Evolutionary conservation across 2,113 vertebrate genomes (phyloP).

Genomic region (Cinclus mexicanus): DNA sequence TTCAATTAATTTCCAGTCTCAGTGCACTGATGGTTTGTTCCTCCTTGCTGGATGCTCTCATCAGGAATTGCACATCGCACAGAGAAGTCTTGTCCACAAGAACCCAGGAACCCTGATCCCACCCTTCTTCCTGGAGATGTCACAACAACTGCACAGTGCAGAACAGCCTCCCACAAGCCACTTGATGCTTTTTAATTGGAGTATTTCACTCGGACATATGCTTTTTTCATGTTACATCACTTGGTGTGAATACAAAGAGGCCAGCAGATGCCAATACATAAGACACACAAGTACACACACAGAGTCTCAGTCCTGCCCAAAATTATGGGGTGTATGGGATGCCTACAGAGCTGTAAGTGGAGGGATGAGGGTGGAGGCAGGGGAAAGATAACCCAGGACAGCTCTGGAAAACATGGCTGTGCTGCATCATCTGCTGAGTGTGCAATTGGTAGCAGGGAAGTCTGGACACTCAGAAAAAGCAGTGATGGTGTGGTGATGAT

Average conservation of each 20-base stretch:
- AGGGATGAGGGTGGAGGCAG: not conserved
- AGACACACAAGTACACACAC: slow-evolving; percentile 25
- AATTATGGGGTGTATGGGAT: not conserved
- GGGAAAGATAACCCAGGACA: not conserved
- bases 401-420: not conserved
- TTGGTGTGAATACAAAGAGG: slow-evolving; percentile 21
- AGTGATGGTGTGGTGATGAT: not conserved
- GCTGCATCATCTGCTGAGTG: not conserved
- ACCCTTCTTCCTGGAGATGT: not conserved
- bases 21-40: not conserved
- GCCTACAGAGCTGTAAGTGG: not conserved
- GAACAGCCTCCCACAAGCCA: not conserved
- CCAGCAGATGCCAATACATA: slow-evolving; percentile 19
- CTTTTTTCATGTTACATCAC: not conserved
- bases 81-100: not conserved
- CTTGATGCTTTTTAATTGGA: slow-evolving; percentile 50
- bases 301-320: not conserved
- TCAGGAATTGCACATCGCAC: not conserved
- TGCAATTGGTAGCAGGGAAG: not conserved
- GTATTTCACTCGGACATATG: not conserved
- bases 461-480: not conserved
- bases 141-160: not conserved
- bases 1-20: not conserved
- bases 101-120: not conserved
- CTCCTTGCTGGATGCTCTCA: not conserved